These are phyloP conservation scores for Notocelia uddmanniana DNA, from an alignment of 2,888 invertebrate species.

Conservation along the genomic window DNA sequence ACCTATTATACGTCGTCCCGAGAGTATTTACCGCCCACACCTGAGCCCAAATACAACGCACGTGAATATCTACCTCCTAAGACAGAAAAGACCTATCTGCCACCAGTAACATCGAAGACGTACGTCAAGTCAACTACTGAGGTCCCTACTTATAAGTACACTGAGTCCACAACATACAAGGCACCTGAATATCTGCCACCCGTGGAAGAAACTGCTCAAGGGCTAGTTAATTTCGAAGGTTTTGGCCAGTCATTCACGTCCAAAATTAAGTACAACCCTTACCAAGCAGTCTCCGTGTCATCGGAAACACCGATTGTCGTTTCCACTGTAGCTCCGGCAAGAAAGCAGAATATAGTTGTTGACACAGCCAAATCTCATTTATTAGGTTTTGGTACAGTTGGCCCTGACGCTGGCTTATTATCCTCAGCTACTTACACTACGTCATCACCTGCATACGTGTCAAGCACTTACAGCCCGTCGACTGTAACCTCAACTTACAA, in stretches of 20 bases:
- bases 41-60: constrained; percentile 60
- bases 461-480: constrained; percentile 62
- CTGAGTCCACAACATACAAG: constrained; percentile 63
- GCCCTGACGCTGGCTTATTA: constrained; percentile 77
- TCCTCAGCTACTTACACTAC: constrained; percentile 70
- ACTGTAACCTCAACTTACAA: constrained; percentile 65
- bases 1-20: constrained; percentile 61
- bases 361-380: constrained; percentile 76
- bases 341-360: constrained; percentile 77
- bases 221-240: constrained; percentile 60
- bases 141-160: constrained; percentile 61
- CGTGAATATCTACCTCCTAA: constrained; percentile 57
- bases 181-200: constrained; percentile 68
- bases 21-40: constrained; percentile 51
- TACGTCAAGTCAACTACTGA: constrained; percentile 64
- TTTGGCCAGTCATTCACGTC: constrained; percentile 56
- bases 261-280: constrained; percentile 63
- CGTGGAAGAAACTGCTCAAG: constrained; percentile 49
- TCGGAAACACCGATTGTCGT: constrained; percentile 52
- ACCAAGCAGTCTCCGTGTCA: constrained; percentile 59
- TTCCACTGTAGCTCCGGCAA: constrained; percentile 58
- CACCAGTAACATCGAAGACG: constrained; percentile 57
- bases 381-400: constrained; percentile 79
- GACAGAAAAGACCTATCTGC: constrained; percentile 56
- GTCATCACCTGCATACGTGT: constrained; percentile 54